Conservation (phyloP, 92 coral and sea anemone genomes). For the Zoanthus gigantus region DNA sequence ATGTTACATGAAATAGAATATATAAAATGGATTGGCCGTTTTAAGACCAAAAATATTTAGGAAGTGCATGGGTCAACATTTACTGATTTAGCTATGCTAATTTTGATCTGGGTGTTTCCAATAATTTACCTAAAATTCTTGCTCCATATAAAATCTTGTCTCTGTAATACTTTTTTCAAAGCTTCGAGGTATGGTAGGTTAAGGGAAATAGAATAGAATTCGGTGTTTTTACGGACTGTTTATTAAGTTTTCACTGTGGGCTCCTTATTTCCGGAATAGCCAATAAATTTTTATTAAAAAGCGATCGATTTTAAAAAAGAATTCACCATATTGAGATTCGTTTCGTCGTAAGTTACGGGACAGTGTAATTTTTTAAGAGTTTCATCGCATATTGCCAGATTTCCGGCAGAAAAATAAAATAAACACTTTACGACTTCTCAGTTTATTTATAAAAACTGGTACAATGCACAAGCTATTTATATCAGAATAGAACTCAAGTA, state of each 20-base stretch:
- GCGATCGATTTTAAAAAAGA: not conserved
- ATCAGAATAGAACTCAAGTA: not conserved
- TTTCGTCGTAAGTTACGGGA: not conserved
- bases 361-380: not conserved
- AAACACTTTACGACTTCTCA: constrained; percentile 5
- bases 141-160: too few relatives aligned
- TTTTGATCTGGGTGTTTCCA: too few relatives aligned
- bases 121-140: too few relatives aligned
- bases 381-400: not conserved
- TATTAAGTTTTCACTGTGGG: not conserved
- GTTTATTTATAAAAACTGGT: constrained; percentile 39
- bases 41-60: too few relatives aligned
- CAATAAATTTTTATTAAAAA: constrained; percentile 15
- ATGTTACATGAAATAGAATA: too few relatives aligned
- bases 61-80: too few relatives aligned
- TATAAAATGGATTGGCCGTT: too few relatives aligned
- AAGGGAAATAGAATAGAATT: not conserved
- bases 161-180: too few relatives aligned
- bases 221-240: not conserved
- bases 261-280: constrained; percentile 17
- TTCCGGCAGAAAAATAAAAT: not conserved
- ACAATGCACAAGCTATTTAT: constrained; percentile 50
- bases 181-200: not conserved
- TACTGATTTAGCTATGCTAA: too few relatives aligned
- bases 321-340: not conserved